Evolutionary conservation across 2,113 vertebrate species (phyloP), one percentile per base, ranked within the genome.

Genomic region (Sinocyclocheilus grahami): DNA sequence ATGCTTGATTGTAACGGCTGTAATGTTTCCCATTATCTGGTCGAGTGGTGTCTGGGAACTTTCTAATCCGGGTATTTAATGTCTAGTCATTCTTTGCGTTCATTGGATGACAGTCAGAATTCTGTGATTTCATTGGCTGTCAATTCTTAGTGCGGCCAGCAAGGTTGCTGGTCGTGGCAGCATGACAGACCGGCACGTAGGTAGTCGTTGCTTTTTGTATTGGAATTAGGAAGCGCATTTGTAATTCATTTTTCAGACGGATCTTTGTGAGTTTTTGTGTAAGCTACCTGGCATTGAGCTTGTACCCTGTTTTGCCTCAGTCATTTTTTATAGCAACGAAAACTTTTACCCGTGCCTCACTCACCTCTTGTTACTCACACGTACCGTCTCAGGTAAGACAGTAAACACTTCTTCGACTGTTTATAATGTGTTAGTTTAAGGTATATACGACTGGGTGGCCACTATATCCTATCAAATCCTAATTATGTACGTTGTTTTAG

Each of bases 101-200:
- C 69, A 91, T 92, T 91, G 89, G 90, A 14, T 53, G 51, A 27
- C 1, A 14, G 37, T 71, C 30, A 51, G 39, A 3, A 42, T 6
- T 10, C 0, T 71, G 42, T 39, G 39, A 85, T 62, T 18, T 86
- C 83, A 94, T 94, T 94, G 93, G 46, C 76, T 87, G 89, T 90
- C 90, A 88, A 48, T 90, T 82, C 48, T 8, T 12, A 12, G 16
- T 4, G 16, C 3, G 6, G 30, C 39, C n/a, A 84, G 75, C 51
- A 84, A n/a, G 78, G 55, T 51, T 63, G 60, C 85, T 76, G 80
- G 90, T 93, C 92, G 94, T 94, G 93, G 93, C 91, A 89, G 7
- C 87, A 83, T 89, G 3, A 78, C 83, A 86, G 88, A n/a, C 24
- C 18, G 22, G 89, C 92, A 94, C 91, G 92, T 93, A 46, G 4